phyloP scores from a whole-genome alignment of 2,797 vertebrate genomes.

The Pachyuromys duprasi region DNA sequence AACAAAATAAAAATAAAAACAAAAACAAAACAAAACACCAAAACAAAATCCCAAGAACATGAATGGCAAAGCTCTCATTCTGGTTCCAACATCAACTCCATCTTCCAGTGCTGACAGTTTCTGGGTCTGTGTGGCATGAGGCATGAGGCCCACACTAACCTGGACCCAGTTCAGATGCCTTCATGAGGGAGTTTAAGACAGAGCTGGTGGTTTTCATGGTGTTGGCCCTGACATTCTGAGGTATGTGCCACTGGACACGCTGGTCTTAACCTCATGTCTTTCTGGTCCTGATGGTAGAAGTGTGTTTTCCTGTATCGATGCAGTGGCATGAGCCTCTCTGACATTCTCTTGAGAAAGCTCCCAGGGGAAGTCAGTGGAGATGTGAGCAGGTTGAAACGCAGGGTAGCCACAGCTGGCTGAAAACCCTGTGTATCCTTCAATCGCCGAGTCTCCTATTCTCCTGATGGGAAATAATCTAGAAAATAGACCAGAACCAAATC shows the following conservation, averaged over 20 bases:
- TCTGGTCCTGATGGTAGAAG: neutral
- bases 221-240: constrained; percentile 11
- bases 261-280: neutral
- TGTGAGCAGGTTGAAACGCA: neutral
- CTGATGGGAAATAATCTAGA: constrained; percentile 54
- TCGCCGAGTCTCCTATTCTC: neutral
- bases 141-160: neutral
- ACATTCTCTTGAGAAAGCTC: neutral
- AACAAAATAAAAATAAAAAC: neutral
- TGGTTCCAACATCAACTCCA: neutral
- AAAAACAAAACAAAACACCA: neutral
- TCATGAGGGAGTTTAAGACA: neutral
- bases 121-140: neutral
- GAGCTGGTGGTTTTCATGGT: neutral
- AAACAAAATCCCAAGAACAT: neutral
- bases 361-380: neutral
- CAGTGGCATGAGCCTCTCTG: neutral
- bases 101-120: neutral
- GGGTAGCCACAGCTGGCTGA: neutral
- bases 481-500: constrained; percentile 44
- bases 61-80: constrained; percentile 10
- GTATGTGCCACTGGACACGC: neutral
- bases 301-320: neutral
- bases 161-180: neutral
- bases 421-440: neutral